Evolutionary conservation across 53 echinoderm and acorn worm species (phyloP), one percentile per base, ranked within the genome.

Genomic region (Echinarachnius parma): DNA sequence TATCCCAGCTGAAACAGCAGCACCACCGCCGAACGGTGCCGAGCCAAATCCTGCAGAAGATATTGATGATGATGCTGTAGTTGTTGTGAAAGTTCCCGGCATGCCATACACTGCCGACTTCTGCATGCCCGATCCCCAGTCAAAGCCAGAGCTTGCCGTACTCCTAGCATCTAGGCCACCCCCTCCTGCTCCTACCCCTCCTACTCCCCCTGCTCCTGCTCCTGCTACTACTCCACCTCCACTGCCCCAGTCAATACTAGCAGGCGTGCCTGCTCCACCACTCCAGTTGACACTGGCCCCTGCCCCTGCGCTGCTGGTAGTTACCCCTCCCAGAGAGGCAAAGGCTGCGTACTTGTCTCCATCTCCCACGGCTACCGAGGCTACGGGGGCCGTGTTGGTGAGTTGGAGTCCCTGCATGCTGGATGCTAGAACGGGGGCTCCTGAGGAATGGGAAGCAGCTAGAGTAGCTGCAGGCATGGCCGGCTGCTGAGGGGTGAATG

Each of bases 261-360:
- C 64, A 48, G 5, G 37, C 45, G 4, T 75, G 53, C 30, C 59
- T 60, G 63, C 64, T 2, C 64, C 74, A 0, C 86, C 77, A 34
- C 70, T 67, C 81, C 80, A 81, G 62, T 75, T 72, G 52, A 80
- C 53, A 21, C 31, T 36, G 16, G 60, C 31, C 3, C 42, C 60
- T n/a, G 10, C 63, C 2, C 47, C 34, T 0, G 60, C 1, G 9
- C 62, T 29, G 66, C 47, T n/a, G 4, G 55, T n/a, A 9, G 14
- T 48, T 21, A 27, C 64, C 4, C 65, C 55, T 3, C 34, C 63
- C 10, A 90, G 62, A 10, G 30, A 71, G 5, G 82, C 67, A 15
- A 90, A 85, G 53, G 83, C 82, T 5, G 90, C 90, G 30, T 90
- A 90, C 56, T 85, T 90, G 62, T 90, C 90, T 34, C 66, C 78